Conservation (phyloP, 2,797 vertebrate species). For the Onychomys arenicola region DNA sequence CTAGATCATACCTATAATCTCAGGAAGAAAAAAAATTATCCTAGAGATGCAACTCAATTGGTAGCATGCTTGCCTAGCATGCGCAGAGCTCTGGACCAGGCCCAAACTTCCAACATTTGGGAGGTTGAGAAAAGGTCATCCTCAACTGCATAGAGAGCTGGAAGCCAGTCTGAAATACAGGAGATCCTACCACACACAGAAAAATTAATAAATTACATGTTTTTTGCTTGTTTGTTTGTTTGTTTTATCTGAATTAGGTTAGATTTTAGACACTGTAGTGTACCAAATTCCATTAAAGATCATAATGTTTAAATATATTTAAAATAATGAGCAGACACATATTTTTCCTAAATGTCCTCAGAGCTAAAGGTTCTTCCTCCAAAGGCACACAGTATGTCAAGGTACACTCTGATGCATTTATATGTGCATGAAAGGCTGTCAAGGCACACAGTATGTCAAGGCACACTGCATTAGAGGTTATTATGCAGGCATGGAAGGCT, state of each 20-base stretch:
- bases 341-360: slow-evolving; percentile 22
- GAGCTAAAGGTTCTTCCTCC: not conserved
- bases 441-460: not conserved
- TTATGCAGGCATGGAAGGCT: not conserved
- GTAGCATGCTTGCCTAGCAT: not conserved
- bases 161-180: not conserved
- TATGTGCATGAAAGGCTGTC: not conserved
- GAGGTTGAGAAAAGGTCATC: not conserved
- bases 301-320: not conserved
- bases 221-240: not conserved
- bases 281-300: not conserved
- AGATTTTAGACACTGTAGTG: not conserved
- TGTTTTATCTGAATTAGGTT: not conserved
- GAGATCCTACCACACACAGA: not conserved
- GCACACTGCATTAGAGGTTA: not conserved
- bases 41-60: not conserved
- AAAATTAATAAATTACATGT: not conserved
- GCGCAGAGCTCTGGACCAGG: not conserved
- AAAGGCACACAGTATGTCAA: not conserved
- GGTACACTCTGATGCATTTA: not conserved
- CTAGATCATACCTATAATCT: not conserved
- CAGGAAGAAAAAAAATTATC: not conserved
- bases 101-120: not conserved
- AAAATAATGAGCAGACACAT: not conserved
- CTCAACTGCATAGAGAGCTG: not conserved